Evolutionary conservation across 2,113 vertebrate species (phyloP).

Genomic region (Hystrix cristata): DNA sequence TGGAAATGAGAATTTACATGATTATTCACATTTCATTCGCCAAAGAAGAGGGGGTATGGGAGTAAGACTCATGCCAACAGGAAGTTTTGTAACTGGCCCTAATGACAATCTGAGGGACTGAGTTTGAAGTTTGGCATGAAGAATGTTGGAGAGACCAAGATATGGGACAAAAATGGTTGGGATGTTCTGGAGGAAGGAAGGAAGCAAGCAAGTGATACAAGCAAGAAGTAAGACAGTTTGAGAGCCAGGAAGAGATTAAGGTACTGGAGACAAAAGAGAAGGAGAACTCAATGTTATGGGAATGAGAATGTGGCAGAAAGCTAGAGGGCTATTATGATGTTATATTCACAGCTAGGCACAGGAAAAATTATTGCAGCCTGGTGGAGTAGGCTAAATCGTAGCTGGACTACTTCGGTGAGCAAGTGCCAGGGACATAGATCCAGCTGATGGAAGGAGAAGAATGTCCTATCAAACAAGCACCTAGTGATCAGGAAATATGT

Average conservation of each 20-base stretch:
- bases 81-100: neutral
- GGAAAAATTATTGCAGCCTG: neutral
- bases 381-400: neutral
- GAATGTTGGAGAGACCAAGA: neutral
- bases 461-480: neutral
- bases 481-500: neutral
- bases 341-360: neutral
- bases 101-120: neutral
- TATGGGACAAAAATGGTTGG: neutral
- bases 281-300: neutral
- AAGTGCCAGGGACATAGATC: neutral
- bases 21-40: neutral
- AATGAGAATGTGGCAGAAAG: neutral
- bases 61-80: neutral
- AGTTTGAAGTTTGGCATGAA: neutral
- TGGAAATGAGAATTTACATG: neutral
- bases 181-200: neutral
- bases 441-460: neutral
- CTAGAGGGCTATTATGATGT: neutral
- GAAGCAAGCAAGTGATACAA: neutral
- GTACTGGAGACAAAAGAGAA: neutral
- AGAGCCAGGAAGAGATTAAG: neutral
- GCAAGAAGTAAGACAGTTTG: neutral
- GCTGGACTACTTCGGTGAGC: neutral
- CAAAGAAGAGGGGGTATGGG: neutral